phyloP scores from a whole-genome alignment of 2,888 invertebrate genomes.

The Nephrotoma appendiculata region DNA sequence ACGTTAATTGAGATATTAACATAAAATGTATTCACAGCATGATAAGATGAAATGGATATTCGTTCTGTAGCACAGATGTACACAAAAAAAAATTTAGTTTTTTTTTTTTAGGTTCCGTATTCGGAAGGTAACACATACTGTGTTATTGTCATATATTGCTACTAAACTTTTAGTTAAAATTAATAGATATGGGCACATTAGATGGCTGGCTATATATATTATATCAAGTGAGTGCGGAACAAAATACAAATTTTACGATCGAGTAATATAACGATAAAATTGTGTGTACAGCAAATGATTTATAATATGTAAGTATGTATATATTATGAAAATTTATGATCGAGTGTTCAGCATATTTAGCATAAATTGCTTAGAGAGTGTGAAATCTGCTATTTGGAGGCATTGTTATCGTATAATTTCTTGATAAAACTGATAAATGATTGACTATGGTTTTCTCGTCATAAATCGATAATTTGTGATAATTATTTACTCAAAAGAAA shows the following conservation, averaged over 20 bases:
- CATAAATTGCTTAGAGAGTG: neutral
- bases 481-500: neutral
- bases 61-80: neutral
- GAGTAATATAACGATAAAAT: neutral
- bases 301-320: too few species aligned
- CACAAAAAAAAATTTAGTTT: neutral
- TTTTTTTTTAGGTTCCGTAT: neutral
- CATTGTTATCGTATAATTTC: neutral
- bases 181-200: neutral
- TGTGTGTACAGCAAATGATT: neutral
- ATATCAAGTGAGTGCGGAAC: neutral
- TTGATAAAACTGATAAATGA: neutral
- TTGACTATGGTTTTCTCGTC: neutral
- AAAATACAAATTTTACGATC: neutral
- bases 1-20: neutral
- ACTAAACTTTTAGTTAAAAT: neutral
- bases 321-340: neutral
- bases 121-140: constrained; percentile 3
- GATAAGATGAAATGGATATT: neutral
- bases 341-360: neutral
- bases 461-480: neutral
- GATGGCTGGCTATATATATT: neutral
- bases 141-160: neutral
- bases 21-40: neutral
- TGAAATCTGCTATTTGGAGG: neutral